Evolutionary conservation across 1,140 invertebrate species (phyloP).

Genomic region (Phymorhynchus buccinoides): DNA sequence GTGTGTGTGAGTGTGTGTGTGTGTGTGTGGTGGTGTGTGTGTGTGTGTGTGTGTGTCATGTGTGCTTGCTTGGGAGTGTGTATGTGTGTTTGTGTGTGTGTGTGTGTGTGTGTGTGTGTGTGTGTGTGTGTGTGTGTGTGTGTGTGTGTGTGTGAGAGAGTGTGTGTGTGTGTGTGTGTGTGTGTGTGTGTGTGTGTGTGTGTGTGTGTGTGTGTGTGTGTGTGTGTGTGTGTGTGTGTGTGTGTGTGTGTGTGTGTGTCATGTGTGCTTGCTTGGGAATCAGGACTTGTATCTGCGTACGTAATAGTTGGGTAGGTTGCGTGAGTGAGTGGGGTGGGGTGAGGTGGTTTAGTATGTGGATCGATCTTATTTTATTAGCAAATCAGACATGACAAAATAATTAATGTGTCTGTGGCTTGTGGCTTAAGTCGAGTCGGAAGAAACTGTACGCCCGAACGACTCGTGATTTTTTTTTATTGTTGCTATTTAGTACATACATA

Average conservation of each 20-base stretch:
- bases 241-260: background rate
- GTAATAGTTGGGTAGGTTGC: background rate
- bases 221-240: background rate
- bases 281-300: background rate
- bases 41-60: no score
- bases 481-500: no score
- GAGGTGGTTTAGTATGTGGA: background rate
- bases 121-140: background rate
- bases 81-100: background rate
- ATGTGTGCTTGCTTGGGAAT: background rate
- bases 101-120: background rate
- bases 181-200: conserved; percentile 22
- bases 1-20: no score
- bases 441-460: no score
- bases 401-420: no score
- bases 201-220: conserved; percentile 1
- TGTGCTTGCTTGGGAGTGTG: background rate
- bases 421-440: no score
- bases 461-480: no score
- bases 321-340: background rate
- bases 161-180: background rate
- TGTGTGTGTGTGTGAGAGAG: background rate
- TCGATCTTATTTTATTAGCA: no score
- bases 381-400: no score
- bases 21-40: background rate